Evolutionary conservation across 1,140 invertebrate species (phyloP).

Genomic region (Eueides isabella): DNA sequence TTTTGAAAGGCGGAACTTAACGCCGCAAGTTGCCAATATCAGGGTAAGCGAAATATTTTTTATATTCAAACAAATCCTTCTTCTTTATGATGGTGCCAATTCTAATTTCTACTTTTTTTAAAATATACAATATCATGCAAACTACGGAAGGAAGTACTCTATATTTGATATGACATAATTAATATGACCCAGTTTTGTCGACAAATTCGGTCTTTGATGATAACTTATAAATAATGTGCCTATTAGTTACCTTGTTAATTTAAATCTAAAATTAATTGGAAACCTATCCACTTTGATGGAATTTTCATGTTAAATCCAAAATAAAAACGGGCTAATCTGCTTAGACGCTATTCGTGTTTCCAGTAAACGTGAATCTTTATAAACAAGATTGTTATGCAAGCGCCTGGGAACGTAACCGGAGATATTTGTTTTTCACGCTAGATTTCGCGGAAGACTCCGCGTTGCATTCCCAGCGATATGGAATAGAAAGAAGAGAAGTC

Average conservation of each 20-base stretch:
- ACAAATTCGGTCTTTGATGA: constrained; percentile 1
- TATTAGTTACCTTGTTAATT: not conserved
- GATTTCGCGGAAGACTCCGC: too few species aligned
- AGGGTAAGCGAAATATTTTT: not conserved
- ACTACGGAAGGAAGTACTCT: not conserved
- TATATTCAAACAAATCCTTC: not conserved
- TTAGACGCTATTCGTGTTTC: too few species aligned
- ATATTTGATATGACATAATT: not conserved
- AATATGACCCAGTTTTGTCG: not conserved
- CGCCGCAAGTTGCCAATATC: not conserved
- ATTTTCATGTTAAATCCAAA: not conserved
- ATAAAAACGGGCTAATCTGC: too few species aligned
- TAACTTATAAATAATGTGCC: not conserved
- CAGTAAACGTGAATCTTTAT: too few species aligned
- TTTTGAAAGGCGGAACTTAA: not conserved
- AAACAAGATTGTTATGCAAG: too few species aligned
- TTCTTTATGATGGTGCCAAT: not conserved
- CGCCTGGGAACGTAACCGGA: too few species aligned
- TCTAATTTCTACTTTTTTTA: not conserved
- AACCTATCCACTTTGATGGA: not conserved
- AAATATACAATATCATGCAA: not conserved
- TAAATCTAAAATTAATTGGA: too few species aligned
- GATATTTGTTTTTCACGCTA: too few species aligned
- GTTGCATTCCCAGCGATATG: too few species aligned
- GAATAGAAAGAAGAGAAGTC: too few species aligned